phyloP scores from a whole-genome alignment of 1,140 invertebrate genomes.

The Heliconius congener region DNA sequence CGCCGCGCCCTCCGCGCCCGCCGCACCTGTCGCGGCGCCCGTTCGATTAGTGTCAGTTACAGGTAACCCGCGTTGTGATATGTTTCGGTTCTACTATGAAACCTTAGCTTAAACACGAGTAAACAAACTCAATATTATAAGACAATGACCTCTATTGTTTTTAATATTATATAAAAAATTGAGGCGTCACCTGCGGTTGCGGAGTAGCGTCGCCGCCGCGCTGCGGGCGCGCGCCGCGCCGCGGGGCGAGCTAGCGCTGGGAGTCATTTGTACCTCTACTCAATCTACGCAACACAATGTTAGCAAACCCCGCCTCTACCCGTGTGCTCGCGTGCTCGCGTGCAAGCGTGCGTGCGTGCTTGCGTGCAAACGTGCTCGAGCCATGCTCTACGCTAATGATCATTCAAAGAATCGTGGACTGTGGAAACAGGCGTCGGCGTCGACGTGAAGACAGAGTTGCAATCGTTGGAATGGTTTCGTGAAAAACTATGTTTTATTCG shows the following conservation, averaged over 20 bases:
- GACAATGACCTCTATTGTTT: not conserved
- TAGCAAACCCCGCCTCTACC: not conserved
- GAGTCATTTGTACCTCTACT: slow-evolving; percentile 63
- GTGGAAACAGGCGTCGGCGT: not conserved
- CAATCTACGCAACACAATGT: slow-evolving; percentile 43
- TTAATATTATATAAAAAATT: not conserved
- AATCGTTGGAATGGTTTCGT: slow-evolving; percentile 13
- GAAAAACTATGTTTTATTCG: slow-evolving; percentile 5
- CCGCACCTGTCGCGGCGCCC: slow-evolving; percentile 15
- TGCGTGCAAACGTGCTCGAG: slow-evolving; percentile 31
- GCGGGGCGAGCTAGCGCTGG: slow-evolving; percentile 41
- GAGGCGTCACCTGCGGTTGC: slow-evolving; percentile 14
- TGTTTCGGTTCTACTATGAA: too few relatives aligned
- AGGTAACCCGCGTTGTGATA: too few relatives aligned
- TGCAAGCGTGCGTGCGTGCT: not conserved
- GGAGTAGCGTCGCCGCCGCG: not conserved
- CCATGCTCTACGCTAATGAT: not conserved
- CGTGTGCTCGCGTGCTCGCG: too few relatives aligned
- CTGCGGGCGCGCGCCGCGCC: too few relatives aligned
- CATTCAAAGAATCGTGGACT: not conserved
- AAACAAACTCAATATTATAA: too few relatives aligned
- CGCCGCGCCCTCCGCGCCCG: slow-evolving; percentile 69
- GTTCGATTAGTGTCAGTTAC: not conserved
- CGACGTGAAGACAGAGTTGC: slow-evolving; percentile 10
- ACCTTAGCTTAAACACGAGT: too few relatives aligned